These are phyloP conservation scores for Tenodera sinensis DNA, from an alignment of 2,888 invertebrate genomes.

Conservation along the genomic window DNA sequence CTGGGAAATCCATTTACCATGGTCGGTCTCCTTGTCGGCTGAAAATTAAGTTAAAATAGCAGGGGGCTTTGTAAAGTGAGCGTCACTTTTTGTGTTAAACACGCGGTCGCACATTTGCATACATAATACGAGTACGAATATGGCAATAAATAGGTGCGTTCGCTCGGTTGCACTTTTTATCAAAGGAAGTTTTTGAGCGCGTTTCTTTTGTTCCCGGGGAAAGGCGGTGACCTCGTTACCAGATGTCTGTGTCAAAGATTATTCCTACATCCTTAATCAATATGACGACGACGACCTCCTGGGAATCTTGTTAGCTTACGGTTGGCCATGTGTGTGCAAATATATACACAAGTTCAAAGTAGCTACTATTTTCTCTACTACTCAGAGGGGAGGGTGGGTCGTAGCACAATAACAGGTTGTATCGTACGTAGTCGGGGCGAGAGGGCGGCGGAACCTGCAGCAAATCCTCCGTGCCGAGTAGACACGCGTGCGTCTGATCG, in stretches of 20 bases:
- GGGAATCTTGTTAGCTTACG: background rate
- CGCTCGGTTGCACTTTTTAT: no score
- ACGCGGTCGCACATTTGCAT: background rate
- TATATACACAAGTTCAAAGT: no score
- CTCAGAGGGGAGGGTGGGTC: no score
- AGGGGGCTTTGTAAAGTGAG: background rate
- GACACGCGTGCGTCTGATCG: background rate
- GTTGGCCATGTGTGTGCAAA: no score
- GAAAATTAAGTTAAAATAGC: background rate
- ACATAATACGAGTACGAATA: background rate
- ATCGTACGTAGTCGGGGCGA: no score
- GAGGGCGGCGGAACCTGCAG: background rate
- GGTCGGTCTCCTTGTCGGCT: background rate
- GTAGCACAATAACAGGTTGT: no score
- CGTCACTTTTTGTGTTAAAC: background rate
- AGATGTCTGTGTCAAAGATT: background rate
- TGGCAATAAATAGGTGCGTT: background rate
- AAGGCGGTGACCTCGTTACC: background rate
- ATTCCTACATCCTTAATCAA: background rate
- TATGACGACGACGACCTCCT: background rate
- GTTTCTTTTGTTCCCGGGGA: background rate
- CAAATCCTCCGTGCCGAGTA: background rate
- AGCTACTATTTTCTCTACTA: no score
- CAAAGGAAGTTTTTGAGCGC: no score
- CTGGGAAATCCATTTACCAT: background rate